Base-by-base conservation (phyloP, 2,888 invertebrate genomes). In the Melitaea athalia region DNA sequence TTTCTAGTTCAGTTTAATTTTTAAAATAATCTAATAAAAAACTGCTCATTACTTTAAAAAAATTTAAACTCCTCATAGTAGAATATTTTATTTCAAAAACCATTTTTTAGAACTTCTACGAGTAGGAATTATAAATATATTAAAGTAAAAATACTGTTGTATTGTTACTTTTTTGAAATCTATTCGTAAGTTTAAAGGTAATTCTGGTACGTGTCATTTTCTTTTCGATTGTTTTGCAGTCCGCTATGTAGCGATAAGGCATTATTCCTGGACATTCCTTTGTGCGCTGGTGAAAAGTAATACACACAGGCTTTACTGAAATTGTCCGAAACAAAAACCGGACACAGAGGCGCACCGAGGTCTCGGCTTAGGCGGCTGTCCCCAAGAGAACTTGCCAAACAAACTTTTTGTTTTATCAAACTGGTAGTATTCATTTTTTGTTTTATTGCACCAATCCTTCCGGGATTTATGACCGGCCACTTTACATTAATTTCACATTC, bases 401-500 rank as follows among this genome's bases (percentile, higher is more conserved):
- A 67, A 67, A 89, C 80, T 91, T 91, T 91, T 88, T 90, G 87
- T 89, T 89, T 87, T 86, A 88, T 87, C 86, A 86, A 89, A 89
- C 89, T 88, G 89, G 86, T 86, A 86, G 89, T 88, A 86, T 86
- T 79, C 84, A 86, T 91, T 91, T 91, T 92, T 92, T 91, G 88
- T 89, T 91, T 88, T 88, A 88, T 89, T 88, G 85, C 85, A 85
- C 81, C 72, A 84, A 89, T 87, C 81, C 88, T 85, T 86, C 75
- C 72, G 85, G 88, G 88, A 91, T 91, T 92, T 91, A 91, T 88
- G 79, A 85, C 83, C 81, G 82, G 83, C 84, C 87, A 88, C 86
- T 92, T 90, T 87, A 88, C 87, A 92, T 92, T 90, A 89, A 91
- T 91, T 87, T 88, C 86, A 79, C 87, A 90, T 92, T 89, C 84